Evolutionary conservation across 1,140 invertebrate genomes (phyloP).

Genomic region (Aphelinus certus): DNA sequence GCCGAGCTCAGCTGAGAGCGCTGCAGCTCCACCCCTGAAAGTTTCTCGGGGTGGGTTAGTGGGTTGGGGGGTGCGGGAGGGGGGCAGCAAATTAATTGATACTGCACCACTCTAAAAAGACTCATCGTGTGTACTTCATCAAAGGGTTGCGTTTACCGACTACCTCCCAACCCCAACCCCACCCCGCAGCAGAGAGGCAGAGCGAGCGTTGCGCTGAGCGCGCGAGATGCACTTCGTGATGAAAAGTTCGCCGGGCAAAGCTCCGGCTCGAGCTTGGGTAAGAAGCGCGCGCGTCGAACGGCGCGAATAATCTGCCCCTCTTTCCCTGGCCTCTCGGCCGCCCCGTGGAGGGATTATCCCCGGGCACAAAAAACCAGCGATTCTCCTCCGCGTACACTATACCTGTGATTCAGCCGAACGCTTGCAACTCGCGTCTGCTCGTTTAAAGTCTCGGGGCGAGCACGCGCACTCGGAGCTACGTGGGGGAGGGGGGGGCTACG

Average conservation of each 20-base stretch:
- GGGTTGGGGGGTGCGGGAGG: too few relatives aligned
- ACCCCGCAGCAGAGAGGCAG: neutral
- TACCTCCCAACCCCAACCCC: neutral
- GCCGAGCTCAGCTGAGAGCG: too few relatives aligned
- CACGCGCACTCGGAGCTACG: neutral
- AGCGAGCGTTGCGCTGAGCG: neutral
- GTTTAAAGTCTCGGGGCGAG: too few relatives aligned
- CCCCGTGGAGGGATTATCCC: constrained; percentile 22
- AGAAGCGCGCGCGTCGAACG: too few relatives aligned
- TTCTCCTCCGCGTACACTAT: neutral
- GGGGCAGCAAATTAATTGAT: constrained; percentile 2
- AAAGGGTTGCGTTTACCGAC: constrained; percentile 4
- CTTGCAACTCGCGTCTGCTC: too few relatives aligned
- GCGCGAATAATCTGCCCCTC: neutral
- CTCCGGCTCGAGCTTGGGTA: neutral
- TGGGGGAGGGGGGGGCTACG: neutral
- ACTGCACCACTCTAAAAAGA: neutral
- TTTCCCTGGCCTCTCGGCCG: neutral
- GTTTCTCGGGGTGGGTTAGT: neutral
- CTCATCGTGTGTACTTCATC: neutral
- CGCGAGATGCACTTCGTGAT: neutral
- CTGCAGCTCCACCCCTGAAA: neutral
- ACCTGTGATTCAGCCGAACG: too few relatives aligned
- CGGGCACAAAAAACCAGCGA: neutral
- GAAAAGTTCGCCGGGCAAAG: constrained; percentile 9